Base-by-base conservation (phyloP, 2,888 invertebrate genomes). In the Dicyrtoma fusca region DNA sequence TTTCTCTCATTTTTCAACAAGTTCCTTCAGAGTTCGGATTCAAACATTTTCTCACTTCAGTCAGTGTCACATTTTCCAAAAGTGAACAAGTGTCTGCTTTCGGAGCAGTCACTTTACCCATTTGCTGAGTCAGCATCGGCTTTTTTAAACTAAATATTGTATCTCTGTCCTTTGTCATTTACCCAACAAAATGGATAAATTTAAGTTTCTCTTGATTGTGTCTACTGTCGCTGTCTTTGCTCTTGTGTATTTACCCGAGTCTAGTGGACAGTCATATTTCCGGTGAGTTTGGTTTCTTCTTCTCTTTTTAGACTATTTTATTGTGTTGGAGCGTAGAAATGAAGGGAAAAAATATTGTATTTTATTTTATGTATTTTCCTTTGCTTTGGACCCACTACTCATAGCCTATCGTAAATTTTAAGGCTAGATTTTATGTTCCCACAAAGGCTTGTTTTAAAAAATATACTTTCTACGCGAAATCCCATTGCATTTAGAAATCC, bases 201-300 rank as follows among this genome's bases (percentile, higher is more conserved):
- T 76, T 64, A 79, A 80, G 68, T 59, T 80, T 55, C 63, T 80
- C 55, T 26, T 80, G 42, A 66, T 80, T 63, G 71, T 76, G 64
- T 79, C 77, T 61, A 75, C 76, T 53, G 73, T 79, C 55, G 76
- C 76, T 34, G 77, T 75, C 59, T 77, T 80, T 53, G 77, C 80
- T 71, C 71, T 79, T 70, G 75, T 80, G 21, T 79, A 77, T 59
- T 71, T 79, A 62, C 80, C 80, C 26, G 78, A 77, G 61, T 75
- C 80, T 66, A 71, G 75, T 66, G 78, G 74, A 71, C 80, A 80
- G 59, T 80, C 80, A 5, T 80, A 80, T 74, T 80, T 80, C 69
- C 75, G 80, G 80, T 80, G 66, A 79, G 76, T 74, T 63, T 17
- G n/a, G n/a, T n/a, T n/a, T n/a, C n/a, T n/a, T n/a, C n/a, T n/a